phyloP scores from a whole-genome alignment of 2,113 vertebrate species.

The Ptilorrhoa leucosticta region DNA sequence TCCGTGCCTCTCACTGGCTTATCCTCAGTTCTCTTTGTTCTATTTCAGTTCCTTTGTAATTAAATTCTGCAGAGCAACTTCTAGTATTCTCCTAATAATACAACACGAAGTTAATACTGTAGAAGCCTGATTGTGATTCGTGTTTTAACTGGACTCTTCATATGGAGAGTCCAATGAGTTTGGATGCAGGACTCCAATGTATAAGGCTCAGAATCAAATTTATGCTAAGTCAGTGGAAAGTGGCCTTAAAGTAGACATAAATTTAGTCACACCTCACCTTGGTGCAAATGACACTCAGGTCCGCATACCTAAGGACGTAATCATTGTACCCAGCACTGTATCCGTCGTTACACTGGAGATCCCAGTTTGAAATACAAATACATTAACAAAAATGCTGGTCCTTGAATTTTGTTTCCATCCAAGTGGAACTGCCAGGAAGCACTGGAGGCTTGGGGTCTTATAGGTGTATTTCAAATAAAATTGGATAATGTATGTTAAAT shows the following conservation, averaged over 20 bases:
- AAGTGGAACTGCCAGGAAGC: conserved; percentile 35
- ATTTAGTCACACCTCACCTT: conserved; percentile 36
- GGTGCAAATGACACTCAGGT: background rate
- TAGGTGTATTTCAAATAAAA: conserved; percentile 20
- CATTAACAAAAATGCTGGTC: background rate
- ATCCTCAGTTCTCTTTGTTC: background rate
- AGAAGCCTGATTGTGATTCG: background rate
- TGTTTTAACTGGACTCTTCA: background rate
- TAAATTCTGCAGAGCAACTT: background rate
- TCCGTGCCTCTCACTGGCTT: background rate
- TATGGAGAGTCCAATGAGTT: background rate
- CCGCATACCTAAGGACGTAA: background rate
- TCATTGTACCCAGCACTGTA: background rate
- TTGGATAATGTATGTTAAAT: conserved; percentile 23
- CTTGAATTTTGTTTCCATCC: conserved; percentile 14
- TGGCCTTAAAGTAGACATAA: background rate
- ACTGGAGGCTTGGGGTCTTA: background rate
- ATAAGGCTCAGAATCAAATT: background rate
- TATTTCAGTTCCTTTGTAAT: background rate
- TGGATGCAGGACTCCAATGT: background rate
- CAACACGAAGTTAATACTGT: background rate
- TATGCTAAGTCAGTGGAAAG: conserved; percentile 14
- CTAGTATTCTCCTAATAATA: background rate
- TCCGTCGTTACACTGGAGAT: background rate
- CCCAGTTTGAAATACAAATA: background rate